phyloP scores from a whole-genome alignment of 2,113 vertebrate species.

The Ammospiza caudacuta region DNA sequence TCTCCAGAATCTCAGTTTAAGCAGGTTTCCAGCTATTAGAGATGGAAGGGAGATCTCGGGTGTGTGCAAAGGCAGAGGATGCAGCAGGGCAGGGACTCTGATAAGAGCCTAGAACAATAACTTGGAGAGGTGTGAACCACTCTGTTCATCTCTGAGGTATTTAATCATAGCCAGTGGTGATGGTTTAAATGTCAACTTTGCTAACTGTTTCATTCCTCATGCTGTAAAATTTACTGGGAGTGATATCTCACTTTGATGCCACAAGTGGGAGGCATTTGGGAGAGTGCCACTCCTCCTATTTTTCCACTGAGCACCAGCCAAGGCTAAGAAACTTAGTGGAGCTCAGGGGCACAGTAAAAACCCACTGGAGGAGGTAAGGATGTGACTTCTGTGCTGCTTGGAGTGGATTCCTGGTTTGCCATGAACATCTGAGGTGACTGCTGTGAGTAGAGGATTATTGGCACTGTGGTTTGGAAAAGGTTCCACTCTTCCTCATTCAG shows the following conservation, averaged over 20 bases:
- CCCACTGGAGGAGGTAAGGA: not conserved
- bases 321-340: not conserved
- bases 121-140: slow-evolving; percentile 27
- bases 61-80: not conserved
- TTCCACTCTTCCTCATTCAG: not conserved
- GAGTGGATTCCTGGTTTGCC: not conserved
- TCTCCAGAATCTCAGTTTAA: not conserved
- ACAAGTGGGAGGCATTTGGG: slow-evolving; percentile 57
- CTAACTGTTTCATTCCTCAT: slow-evolving; percentile 59
- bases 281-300: slow-evolving; percentile 22
- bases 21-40: not conserved
- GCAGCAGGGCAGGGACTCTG: not conserved
- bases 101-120: slow-evolving; percentile 46
- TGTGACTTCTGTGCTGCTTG: not conserved
- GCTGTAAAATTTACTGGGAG: slow-evolving; percentile 42
- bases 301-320: slow-evolving; percentile 29
- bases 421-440: not conserved
- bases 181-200: slow-evolving; percentile 67
- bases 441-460: not conserved
- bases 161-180: slow-evolving; percentile 58
- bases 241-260: slow-evolving; percentile 57
- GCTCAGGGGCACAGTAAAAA: slow-evolving; percentile 10
- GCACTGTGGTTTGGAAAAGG: not conserved
- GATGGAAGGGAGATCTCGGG: not conserved
- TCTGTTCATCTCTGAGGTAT: slow-evolving; percentile 25